Base-by-base conservation (phyloP, 1,140 invertebrate genomes). In the Penaeus chinensis region DNA sequence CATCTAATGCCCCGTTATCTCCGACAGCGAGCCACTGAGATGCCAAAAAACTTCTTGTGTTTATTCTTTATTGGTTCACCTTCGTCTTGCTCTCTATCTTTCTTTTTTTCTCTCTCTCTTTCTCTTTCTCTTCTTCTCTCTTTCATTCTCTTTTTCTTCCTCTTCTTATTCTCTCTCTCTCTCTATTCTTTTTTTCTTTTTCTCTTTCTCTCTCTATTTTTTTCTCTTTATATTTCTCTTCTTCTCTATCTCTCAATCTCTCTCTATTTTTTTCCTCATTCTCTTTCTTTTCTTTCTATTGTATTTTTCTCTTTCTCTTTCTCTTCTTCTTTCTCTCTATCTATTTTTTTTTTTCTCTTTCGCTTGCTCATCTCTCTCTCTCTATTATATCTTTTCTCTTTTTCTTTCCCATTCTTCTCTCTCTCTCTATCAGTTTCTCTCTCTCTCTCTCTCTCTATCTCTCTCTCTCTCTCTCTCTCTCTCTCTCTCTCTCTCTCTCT, bases 401-500 rank as follows among this genome's bases (percentile, higher is more conserved):
- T n/a, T n/a, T n/a, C n/a, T n/a, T n/a, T n/a, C n/a, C n/a, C n/a
- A n/a, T n/a, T n/a, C n/a, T n/a, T n/a, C n/a, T n/a, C n/a, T n/a
- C n/a, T n/a, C n/a, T n/a, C n/a, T n/a, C n/a, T n/a, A n/a, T n/a
- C n/a, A n/a, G n/a, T n/a, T n/a, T n/a, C n/a, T n/a, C n/a, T n/a
- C n/a, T n/a, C n/a, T n/a, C 37, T 16, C 69, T 16, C 13, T 74
- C n/a, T 22, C 69, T 11, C 61, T n/a, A 24, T 24, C 18, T 62
- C 7, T 24, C n/a, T 62, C 61, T 37, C 61, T 27, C 61, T 82
- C 60, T 65, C 42, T 80, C 37, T 80, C 78, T 80, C 37, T 80
- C 42, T 80, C 42, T 60, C 78, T 80, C 78, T 60, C 42, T 80
- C 42, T 80, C 78, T 80, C 42, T 60, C 78, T 80, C 78, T 80